Conservation (phyloP, 2,797 vertebrate genomes). For the Sebastolobus alascanus region DNA sequence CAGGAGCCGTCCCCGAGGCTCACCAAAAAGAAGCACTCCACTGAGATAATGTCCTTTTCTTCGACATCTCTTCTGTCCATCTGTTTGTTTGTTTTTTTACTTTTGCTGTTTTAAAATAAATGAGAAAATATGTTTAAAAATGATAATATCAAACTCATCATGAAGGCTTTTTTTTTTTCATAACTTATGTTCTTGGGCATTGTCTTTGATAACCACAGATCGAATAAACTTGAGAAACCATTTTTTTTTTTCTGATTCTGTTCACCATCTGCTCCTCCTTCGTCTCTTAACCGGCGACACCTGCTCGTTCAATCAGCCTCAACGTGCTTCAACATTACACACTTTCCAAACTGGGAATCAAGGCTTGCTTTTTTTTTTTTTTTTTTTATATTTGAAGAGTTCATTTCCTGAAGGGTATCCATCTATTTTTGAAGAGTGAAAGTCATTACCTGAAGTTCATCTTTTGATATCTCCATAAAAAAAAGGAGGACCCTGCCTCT, state of each 20-base stretch:
- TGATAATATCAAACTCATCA: constrained; percentile 76
- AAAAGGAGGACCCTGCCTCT: constrained; percentile 20
- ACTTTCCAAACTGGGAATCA: constrained; percentile 30
- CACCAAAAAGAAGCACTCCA: constrained; percentile 75
- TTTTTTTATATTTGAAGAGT: constrained; percentile 38
- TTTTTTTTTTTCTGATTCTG: constrained; percentile 42
- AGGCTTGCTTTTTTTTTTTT: not conserved
- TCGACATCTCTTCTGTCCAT: constrained; percentile 69
- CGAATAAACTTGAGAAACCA: constrained; percentile 89
- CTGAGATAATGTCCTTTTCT: constrained; percentile 59
- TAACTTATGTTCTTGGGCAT: constrained; percentile 90
- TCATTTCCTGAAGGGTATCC: constrained; percentile 63
- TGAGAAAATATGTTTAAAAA: constrained; percentile 69
- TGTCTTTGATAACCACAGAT: constrained; percentile 94
- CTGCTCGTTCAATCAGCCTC: constrained; percentile 63
- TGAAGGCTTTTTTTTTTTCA: constrained; percentile 84
- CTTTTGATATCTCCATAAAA: constrained; percentile 55
- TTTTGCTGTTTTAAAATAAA: constrained; percentile 76
- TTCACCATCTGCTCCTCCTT: constrained; percentile 55
- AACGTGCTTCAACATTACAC: constrained; percentile 40
- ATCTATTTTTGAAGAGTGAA: constrained; percentile 62
- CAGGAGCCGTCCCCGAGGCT: constrained; percentile 64
- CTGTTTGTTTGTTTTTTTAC: constrained; percentile 56
- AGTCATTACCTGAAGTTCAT: constrained; percentile 62
- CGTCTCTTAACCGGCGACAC: constrained; percentile 47